These are phyloP conservation scores for Sabatieria punctata DNA, from an alignment of 2,888 invertebrate genomes.

Conservation along the genomic window DNA sequence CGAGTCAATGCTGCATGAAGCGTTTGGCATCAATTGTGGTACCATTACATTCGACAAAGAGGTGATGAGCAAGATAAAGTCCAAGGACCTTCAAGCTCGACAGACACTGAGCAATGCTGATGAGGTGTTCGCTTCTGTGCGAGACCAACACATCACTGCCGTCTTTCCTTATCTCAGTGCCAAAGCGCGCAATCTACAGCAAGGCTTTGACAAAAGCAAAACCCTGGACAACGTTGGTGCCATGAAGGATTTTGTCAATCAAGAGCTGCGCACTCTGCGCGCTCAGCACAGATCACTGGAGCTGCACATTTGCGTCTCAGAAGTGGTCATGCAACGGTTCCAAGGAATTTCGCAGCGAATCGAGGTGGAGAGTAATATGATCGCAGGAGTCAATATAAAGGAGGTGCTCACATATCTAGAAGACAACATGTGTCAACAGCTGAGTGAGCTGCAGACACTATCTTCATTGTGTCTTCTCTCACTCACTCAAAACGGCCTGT, in stretches of 20 bases:
- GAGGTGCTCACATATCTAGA: conserved; percentile 60
- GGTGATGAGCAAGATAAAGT: too few relatives aligned
- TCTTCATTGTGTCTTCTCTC: conserved; percentile 65
- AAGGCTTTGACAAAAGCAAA: conserved; percentile 31
- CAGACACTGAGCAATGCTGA: too few relatives aligned
- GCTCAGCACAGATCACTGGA: conserved; percentile 66
- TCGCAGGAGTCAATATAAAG: conserved; percentile 36
- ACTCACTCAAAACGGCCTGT: conserved; percentile 55
- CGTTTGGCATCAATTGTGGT: conserved; percentile 64
- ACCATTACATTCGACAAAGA: conserved; percentile 17
- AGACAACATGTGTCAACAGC: conserved; percentile 55
- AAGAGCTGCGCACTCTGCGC: conserved; percentile 61
- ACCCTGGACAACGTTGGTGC: conserved; percentile 50
- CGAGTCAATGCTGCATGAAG: conserved; percentile 70
- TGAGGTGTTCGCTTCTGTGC: conserved; percentile 45
- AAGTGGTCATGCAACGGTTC: conserved; percentile 54
- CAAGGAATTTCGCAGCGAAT: conserved; percentile 34
- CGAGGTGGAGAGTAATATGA: conserved; percentile 41
- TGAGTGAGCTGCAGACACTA: conserved; percentile 37
- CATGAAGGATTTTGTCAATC: conserved; percentile 77
- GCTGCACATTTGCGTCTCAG: conserved; percentile 75
- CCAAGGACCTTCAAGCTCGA: too few relatives aligned
- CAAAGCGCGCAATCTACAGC: conserved; percentile 61
- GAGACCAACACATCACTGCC: conserved; percentile 76
- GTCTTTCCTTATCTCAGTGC: conserved; percentile 65